Percentiles rank a stretch among this genome's conserved stretches.
Evolutionary conservation across 2,113 vertebrate genomes (phyloP).

Genomic region (Xyliphius kryptos): DNA sequence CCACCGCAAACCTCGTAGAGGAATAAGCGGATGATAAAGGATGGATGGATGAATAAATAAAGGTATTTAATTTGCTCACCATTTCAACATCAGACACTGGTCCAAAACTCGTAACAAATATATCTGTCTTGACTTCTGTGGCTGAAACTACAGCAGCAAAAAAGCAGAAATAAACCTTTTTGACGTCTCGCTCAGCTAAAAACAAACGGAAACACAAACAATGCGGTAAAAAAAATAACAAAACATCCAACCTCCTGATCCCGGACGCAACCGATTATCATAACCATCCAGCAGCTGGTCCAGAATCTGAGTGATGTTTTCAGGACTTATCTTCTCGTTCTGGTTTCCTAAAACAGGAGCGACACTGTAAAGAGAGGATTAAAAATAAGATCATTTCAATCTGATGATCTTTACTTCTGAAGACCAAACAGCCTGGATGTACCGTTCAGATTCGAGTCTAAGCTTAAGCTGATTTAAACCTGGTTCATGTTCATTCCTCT

Average conservation of each 20-base stretch:
- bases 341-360: slow-evolving; percentile 53
- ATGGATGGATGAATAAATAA: no score
- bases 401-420: no score
- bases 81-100: slow-evolving; percentile 72
- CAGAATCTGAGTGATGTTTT: slow-evolving; percentile 83
- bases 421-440: no score
- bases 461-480: not conserved
- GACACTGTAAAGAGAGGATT: slow-evolving; percentile 52
- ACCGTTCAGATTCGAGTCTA: no score
- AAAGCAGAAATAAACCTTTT: not conserved
- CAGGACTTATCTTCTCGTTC: slow-evolving; percentile 58
- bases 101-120: slow-evolving; percentile 75
- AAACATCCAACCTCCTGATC: slow-evolving; percentile 73
- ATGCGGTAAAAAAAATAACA: not conserved
- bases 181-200: not conserved
- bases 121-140: slow-evolving; percentile 72
- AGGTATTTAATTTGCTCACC: slow-evolving; percentile 54
- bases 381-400: not conserved
- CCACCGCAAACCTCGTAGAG: no score
- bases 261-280: slow-evolving; percentile 84
- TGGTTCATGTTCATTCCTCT: not conserved
- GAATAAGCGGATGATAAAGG: no score
- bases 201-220: not conserved
- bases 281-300: slow-evolving; percentile 86
- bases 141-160: slow-evolving; percentile 54